These are phyloP conservation scores for Dioctria linearis DNA, from an alignment of 2,888 invertebrate species.

Conservation along the genomic window DNA sequence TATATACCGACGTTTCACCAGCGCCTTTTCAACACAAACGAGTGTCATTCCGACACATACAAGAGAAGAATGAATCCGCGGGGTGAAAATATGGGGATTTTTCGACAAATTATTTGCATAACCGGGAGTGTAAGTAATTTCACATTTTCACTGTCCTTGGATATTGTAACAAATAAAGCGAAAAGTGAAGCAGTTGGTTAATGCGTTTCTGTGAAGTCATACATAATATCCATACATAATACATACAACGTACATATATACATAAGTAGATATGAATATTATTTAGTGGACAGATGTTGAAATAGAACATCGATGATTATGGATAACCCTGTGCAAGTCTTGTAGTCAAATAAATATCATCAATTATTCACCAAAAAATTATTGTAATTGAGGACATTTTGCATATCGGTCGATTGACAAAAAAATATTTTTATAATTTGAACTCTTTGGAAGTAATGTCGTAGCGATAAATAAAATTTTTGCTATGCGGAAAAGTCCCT, in stretches of 20 bases:
- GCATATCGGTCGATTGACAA: conserved; percentile 19
- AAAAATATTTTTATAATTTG: neutral
- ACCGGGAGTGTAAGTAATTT: conserved; percentile 28
- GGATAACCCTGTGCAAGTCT: conserved; percentile 15
- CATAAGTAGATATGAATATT: too few species aligned
- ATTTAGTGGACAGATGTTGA: neutral
- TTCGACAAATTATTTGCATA: conserved; percentile 16
- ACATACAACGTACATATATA: too few species aligned
- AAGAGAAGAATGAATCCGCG: neutral
- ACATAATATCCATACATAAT: too few species aligned
- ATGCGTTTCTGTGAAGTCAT: neutral
- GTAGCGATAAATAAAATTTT: conserved; percentile 14
- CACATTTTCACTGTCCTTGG: conserved; percentile 5
- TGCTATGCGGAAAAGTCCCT: neutral
- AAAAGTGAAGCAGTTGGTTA: conserved; percentile 13
- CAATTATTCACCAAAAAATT: conserved; percentile 41
- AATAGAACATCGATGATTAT: neutral
- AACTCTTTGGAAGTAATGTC: neutral
- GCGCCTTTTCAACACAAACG: too few species aligned
- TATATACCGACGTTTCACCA: neutral
- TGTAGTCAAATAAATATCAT: conserved; percentile 26
- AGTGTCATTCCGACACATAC: neutral
- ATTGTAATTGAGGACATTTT: conserved; percentile 27
- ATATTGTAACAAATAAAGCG: too few species aligned
- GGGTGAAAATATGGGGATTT: neutral